Base-by-base conservation (phyloP, 2,797 vertebrate species). In the Poecile montanus region DNA sequence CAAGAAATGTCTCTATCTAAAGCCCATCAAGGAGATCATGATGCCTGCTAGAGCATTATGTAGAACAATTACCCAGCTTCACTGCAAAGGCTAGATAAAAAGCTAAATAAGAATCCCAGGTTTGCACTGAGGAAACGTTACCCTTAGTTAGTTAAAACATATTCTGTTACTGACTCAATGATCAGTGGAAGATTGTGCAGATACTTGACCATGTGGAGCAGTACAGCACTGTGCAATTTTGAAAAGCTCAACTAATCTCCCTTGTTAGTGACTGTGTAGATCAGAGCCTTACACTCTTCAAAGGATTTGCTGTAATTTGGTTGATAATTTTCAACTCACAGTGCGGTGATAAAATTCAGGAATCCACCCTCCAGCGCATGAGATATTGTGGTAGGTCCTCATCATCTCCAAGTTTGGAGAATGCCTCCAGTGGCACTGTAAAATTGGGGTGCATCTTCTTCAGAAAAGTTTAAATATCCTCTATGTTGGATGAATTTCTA, bases 1-100 rank as follows among this genome's bases (percentile, higher is more conserved):
- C 57, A 71, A 88, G 78, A 92, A 91, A 96, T 80, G 68, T 74
- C n/a, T 34, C 74, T 86, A 91, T 71, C 88, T 86, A 70, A 94
- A 90, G 88, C 53, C 13, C 67, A 73, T 92, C 82, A 85, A 61
- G 72, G 85, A 63, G 63, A 92, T 82, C 92, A 86, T 88, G 82
- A 88, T 86, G 70, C 60, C 79, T 66, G 63, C 79, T 86, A 67
- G 71, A 81, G 87, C 91, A 84, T 92, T 96, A 91, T 67, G 63
- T 23, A 71, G 74, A 96, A 91, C 88, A 96, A 88, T 95, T 96
- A 95, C 83, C 82, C 68, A 90, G 70, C n/a, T 90, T 90, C 56
- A 65, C 50, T 85, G 82, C 27, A 71, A 92, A 86, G 70, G 38
- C 62, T 86, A 92, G 84, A 81, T 88, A 86, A 93, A 93, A 82